Base-by-base conservation (phyloP, 2,113 vertebrate species). In the Hydrochoerus hydrochaeris region DNA sequence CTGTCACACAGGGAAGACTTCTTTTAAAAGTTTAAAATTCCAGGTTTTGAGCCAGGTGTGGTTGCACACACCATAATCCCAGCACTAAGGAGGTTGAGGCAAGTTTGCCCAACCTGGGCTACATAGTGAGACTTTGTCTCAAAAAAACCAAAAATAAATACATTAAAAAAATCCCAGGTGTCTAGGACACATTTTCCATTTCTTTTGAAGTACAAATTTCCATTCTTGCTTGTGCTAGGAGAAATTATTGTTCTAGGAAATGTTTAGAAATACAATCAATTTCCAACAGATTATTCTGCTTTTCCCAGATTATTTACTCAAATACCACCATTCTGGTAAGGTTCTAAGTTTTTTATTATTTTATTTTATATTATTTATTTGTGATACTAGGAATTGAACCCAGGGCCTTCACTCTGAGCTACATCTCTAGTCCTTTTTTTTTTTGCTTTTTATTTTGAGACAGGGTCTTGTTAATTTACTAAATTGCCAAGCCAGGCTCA, bases 231-330 rank as follows among this genome's bases (percentile, higher is more conserved):
- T 80, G 32, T 69, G 38, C 85, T 85, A 38, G 63, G 65, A 96
- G 60, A 73, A 91, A 88, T 75, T 22, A 73, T 91, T 19, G 60
- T 91, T 82, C 32, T 92, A 81, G 92, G n/a, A 84, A 94, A 57
- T 80, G 71, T 92, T 93, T 57, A 91, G 73, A 88, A 97, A 57
- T 65, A 52, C 17, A 44, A 75, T 75, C 38, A 73, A 62, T 85
- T 94, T 44, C 94, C 91, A 54, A 62, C 94, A 28, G 14, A 32
- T 26, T 78, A 49, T 46, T 78, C 44, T 90, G 38, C n/a, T 92
- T 78, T 82, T 57, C 80, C 49, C 87, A 94, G 35, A 89, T 60
- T 88, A 83, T 57, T 81, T 81, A 73, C 73, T 84, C 54, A 86
- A 78, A 91, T 14, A 14, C n/a, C 67, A 38, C 80, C 26, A 54